Conservation (phyloP, 2,797 vertebrate species). For the Dromococcyx pavoninus region DNA sequence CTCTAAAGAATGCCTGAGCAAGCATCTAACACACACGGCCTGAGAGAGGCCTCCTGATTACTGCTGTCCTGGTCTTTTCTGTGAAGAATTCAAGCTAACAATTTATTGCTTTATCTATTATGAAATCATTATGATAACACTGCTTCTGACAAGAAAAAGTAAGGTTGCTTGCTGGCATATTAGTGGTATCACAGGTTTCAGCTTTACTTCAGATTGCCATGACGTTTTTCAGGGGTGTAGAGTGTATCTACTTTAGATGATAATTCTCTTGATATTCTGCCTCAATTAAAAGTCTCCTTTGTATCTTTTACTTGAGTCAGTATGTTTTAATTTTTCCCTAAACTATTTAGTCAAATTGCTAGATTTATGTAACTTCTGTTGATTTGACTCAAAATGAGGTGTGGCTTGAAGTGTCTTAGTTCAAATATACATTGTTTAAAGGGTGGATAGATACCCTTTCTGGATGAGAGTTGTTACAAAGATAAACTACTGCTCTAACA, state of each 20-base stretch:
- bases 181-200: neutral
- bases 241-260: neutral
- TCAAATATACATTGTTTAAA: neutral
- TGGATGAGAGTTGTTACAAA: constrained; percentile 15
- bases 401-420: neutral
- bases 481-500: constrained; percentile 12
- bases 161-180: neutral
- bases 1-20: neutral
- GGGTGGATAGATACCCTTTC: neutral
- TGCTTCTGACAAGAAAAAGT: neutral
- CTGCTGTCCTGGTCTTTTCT: neutral
- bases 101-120: neutral
- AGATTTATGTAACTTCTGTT: neutral
- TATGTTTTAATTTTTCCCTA: neutral
- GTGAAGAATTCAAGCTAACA: neutral
- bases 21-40: neutral
- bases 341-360: neutral
- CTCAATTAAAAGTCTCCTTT: neutral
- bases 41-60: neutral
- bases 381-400: neutral
- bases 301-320: neutral
- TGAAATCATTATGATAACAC: neutral
- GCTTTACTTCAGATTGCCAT: neutral
- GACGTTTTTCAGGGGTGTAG: neutral
- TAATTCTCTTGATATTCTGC: neutral